These are phyloP conservation scores for Diuraphis noxia DNA, from an alignment of 1,140 invertebrate genomes.

Conservation along the genomic window DNA sequence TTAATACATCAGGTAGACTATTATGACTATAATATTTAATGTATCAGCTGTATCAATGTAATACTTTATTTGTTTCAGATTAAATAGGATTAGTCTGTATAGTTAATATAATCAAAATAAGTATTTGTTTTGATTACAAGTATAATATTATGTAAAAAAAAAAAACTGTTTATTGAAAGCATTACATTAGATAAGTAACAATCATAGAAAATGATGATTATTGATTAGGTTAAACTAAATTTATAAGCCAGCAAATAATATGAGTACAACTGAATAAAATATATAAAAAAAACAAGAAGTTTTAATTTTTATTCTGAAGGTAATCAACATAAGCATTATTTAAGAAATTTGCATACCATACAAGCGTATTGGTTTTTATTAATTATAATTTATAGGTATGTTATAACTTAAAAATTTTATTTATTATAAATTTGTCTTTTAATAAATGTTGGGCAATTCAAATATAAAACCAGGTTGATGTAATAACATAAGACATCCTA, in stretches of 20 bases:
- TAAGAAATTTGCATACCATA: not conserved
- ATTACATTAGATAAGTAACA: not conserved
- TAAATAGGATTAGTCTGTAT: constrained; percentile 21
- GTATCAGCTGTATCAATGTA: not conserved
- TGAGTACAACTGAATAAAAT: not conserved
- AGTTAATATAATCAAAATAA: not conserved
- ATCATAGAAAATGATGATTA: not conserved
- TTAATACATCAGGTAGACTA: not conserved
- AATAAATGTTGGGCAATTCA: no score
- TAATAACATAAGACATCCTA: not conserved
- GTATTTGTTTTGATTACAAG: not conserved
- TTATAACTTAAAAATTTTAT: not conserved
- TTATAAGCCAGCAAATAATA: not conserved
- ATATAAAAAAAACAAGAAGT: not conserved
- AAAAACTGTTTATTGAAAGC: not conserved
- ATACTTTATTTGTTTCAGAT: not conserved
- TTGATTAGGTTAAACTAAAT: not conserved
- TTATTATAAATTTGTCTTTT: not conserved
- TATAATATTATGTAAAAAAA: not conserved
- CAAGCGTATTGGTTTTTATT: not conserved
- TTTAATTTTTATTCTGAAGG: constrained; percentile 8
- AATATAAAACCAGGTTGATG: not conserved
- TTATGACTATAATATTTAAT: constrained; percentile 1
- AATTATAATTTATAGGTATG: not conserved
- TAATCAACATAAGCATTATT: not conserved